Evolutionary conservation across 2,797 vertebrate genomes (phyloP), one percentile per base, ranked within the genome.

Genomic region (Masticophis lateralis): DNA sequence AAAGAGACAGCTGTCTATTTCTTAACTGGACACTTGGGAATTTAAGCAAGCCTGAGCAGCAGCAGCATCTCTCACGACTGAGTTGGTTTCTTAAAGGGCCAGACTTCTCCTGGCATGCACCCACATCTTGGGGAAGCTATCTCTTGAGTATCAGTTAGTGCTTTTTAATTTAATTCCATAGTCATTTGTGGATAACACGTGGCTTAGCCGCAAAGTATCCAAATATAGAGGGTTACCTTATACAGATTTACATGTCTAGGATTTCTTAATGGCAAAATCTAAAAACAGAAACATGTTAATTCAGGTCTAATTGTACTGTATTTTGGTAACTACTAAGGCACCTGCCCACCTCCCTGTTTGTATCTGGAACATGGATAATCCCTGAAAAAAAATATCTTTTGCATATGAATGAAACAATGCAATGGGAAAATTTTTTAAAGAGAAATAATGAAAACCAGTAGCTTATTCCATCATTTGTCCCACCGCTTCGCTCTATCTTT

Each of bases 1-100:
- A 99, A 99, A 98, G 98, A 97, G 98, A 98, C 98, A 98, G 98
- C 97, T 97, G 97, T 97, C 97, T 97, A 13, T 94, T 97, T 95
- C 94, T 97, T 91, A 96, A 95, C 95, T 55, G 97, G 96, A 86
- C 97, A 97, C 97, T 95, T 22, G 97, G 97, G 97, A 96, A 94
- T 97, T 95, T 94, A 3, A 96, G 97, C 96, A 63, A 93, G 79
- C 91, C 96, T 91, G 96, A 94, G 96, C 63, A 95, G 97, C 96
- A 18, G 95, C 96, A 22, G 96, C 97, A 90, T 94, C 86, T 91
- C 90, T 93, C 95, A 57, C 95, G 95, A 92, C 95, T 11, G 96
- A 95, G 90, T 93, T 94, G 92, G 94, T 57, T 95, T 96, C 97
- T 98, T 97, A 97, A 98, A 97, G 97, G 93, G 95, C 95, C 97